Evolutionary conservation across 1,140 invertebrate species (phyloP).

Genomic region (Camponotus floridanus): DNA sequence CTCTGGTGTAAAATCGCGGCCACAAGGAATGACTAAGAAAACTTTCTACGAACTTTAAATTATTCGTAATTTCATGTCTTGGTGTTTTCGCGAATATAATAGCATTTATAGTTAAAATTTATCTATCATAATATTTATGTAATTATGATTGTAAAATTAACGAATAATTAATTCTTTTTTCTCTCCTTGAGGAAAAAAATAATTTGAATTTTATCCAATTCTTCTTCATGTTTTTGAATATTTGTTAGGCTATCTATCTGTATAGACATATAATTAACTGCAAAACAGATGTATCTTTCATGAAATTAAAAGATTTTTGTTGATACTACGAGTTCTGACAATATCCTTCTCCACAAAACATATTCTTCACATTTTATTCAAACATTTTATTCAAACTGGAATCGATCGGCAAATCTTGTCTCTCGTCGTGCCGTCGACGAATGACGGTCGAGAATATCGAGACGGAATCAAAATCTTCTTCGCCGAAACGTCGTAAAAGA

Average conservation of each 20-base stretch:
- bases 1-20: slow-evolving; percentile 26
- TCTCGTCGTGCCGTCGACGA: slow-evolving; percentile 13
- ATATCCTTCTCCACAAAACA: slow-evolving; percentile 23
- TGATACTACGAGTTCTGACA: slow-evolving; percentile 20
- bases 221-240: neutral
- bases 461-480: slow-evolving; percentile 36
- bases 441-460: slow-evolving; percentile 23
- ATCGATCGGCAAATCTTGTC: slow-evolving; percentile 47
- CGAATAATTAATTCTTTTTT: neutral
- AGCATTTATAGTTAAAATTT: neutral
- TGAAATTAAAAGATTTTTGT: slow-evolving; percentile 34
- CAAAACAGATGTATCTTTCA: slow-evolving; percentile 10
- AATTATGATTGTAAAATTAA: neutral
- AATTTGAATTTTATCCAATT: neutral
- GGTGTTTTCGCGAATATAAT: neutral
- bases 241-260: neutral
- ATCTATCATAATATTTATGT: neutral
- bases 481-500: slow-evolving; percentile 35
- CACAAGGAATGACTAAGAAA: slow-evolving; percentile 25
- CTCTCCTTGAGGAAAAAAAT: neutral
- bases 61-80: slow-evolving; percentile 35
- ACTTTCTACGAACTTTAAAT: slow-evolving; percentile 41
- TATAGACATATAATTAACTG: neutral
- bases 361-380: slow-evolving; percentile 34
- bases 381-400: slow-evolving; percentile 39